Percentiles rank a stretch among this genome's conserved stretches.
Conservation (phyloP, 2,113 vertebrate genomes). For the Gambusia affinis region DNA sequence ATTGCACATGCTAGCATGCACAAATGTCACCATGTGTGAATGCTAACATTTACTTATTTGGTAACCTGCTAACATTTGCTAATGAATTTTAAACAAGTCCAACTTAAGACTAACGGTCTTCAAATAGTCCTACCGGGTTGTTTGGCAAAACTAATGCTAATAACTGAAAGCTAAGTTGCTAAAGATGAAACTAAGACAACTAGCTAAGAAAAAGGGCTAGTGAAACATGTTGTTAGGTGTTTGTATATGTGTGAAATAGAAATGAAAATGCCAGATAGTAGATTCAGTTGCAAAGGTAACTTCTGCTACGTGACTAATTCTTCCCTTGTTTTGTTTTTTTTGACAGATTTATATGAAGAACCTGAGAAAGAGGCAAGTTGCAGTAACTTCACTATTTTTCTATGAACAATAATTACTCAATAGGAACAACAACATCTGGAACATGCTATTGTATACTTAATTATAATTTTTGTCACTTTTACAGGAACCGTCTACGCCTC, state of each 20-base stretch:
- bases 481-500: conserved; percentile 63
- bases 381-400: not conserved
- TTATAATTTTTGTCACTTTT: conserved; percentile 32
- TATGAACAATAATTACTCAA: not conserved
- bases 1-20: too few species aligned
- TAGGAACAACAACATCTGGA: not conserved
- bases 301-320: conserved; percentile 8
- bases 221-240: not conserved
- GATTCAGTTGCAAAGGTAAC: not conserved
- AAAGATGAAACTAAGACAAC: not conserved
- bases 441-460: not conserved
- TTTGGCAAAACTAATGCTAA: not conserved
- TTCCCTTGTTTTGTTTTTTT: conserved; percentile 8
- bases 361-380: conserved; percentile 82
- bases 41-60: too few species aligned
- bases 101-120: too few species aligned
- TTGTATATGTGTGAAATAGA: not conserved
- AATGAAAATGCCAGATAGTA: not conserved
- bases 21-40: too few species aligned
- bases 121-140: too few species aligned
- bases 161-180: not conserved
- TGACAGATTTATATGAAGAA: conserved; percentile 82
- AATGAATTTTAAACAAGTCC: not conserved
- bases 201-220: not conserved
- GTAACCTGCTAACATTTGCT: not conserved